phyloP scores from a whole-genome alignment of 2,888 invertebrate species.

The Malacosoma neustria region DNA sequence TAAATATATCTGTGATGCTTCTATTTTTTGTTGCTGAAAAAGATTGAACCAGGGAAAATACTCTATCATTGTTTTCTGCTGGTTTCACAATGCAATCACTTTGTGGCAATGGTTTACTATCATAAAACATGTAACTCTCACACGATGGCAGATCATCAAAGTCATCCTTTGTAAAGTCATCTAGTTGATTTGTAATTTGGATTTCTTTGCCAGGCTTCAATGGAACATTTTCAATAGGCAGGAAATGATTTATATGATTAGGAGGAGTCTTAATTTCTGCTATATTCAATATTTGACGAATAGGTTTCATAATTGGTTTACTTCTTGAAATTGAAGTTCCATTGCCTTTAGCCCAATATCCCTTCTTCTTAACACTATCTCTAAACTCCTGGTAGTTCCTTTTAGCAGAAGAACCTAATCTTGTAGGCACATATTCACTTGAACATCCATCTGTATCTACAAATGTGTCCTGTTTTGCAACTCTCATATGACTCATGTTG shows the following conservation, averaged over 20 bases:
- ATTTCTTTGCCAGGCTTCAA: background rate
- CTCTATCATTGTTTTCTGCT: conserved; percentile 28
- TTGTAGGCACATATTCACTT: conserved; percentile 66
- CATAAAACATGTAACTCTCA: conserved; percentile 35
- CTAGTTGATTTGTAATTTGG: conserved; percentile 2
- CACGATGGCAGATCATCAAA: conserved; percentile 20
- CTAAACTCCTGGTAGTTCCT: conserved; percentile 65
- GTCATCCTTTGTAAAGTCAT: conserved; percentile 37
- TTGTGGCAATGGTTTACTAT: conserved; percentile 19
- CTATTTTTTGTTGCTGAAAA: conserved; percentile 38
- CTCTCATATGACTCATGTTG: conserved; percentile 51
- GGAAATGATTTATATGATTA: background rate
- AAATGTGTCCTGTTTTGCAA: conserved; percentile 24
- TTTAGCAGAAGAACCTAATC: conserved; percentile 51
- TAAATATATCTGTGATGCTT: conserved; percentile 64
- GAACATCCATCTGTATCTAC: conserved; percentile 46
- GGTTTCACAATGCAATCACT: conserved; percentile 13
- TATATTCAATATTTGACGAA: background rate
- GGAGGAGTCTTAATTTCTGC: background rate
- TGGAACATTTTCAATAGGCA: background rate
- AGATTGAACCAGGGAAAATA: conserved; percentile 54
- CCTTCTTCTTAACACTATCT: conserved; percentile 56
- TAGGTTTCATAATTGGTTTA: conserved; percentile 1
- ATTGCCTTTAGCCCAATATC: conserved; percentile 66
- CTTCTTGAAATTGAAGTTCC: conserved; percentile 32